Evolutionary conservation across 2,888 invertebrate species (phyloP).

Genomic region (Hypomecis punctinalis): DNA sequence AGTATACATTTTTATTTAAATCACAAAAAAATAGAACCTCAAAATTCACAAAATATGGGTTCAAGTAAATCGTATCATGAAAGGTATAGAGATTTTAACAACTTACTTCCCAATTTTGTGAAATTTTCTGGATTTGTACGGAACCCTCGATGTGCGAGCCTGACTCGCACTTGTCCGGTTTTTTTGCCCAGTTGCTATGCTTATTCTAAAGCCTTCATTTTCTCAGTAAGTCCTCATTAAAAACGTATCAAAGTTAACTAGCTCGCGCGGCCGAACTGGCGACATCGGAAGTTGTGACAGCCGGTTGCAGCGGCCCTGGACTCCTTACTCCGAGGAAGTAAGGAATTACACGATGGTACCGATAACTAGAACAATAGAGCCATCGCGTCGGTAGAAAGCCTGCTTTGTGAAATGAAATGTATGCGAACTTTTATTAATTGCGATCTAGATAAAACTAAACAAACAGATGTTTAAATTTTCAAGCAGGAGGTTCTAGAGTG

Average conservation of each 20-base stretch:
- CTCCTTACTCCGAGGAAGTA: conserved; percentile 35
- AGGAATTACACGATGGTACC: conserved; percentile 29
- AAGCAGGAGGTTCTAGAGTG: too few relatives aligned
- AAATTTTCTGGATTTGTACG: too few relatives aligned
- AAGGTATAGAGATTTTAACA: too few relatives aligned
- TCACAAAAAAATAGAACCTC: too few relatives aligned
- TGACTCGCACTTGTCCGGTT: too few relatives aligned
- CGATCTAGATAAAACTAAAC: conserved; percentile 18
- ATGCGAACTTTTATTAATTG: conserved; percentile 24
- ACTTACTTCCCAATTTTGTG: too few relatives aligned
- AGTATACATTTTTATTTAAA: too few relatives aligned
- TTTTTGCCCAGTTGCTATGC: too few relatives aligned
- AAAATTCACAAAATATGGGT: too few relatives aligned
- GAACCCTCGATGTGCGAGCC: too few relatives aligned
- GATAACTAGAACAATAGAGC: conserved; percentile 40
- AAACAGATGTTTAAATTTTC: background rate
- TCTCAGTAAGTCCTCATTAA: conserved; percentile 38
- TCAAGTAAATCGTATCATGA: too few relatives aligned
- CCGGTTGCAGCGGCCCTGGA: conserved; percentile 40
- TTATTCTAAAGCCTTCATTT: background rate
- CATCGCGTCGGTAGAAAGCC: conserved; percentile 33
- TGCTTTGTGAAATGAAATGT: conserved; percentile 27
- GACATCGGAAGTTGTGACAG: conserved; percentile 61
- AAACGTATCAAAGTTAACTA: conserved; percentile 46
- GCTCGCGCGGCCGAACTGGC: conserved; percentile 54